Evolutionary conservation across 2,888 invertebrate species (phyloP).

Genomic region (Calameuta filiformis): DNA sequence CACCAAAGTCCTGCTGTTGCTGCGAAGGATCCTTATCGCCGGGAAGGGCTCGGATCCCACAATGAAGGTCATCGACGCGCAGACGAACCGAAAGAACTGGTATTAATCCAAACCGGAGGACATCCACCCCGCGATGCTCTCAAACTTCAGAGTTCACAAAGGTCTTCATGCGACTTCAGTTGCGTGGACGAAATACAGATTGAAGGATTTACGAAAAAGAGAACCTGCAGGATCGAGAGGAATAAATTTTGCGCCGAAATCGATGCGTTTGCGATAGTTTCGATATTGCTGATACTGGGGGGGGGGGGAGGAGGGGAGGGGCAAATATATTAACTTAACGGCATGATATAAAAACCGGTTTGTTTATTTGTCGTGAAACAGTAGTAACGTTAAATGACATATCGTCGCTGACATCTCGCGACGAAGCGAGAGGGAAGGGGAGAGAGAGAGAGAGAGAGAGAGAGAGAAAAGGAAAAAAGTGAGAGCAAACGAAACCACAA

Average conservation of each 20-base stretch:
- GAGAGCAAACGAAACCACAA: background rate
- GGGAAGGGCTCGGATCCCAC: background rate
- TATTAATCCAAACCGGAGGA: background rate
- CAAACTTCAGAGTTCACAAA: background rate
- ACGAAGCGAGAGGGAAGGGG: background rate
- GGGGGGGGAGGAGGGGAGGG: too few relatives aligned
- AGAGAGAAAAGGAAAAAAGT: background rate
- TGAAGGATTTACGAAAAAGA: background rate
- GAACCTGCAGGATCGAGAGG: background rate
- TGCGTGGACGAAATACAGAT: background rate
- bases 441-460: too few relatives aligned
- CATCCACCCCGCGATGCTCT: background rate
- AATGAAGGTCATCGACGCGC: background rate
- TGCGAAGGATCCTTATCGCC: background rate
- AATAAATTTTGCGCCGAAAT: background rate
- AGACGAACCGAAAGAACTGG: background rate
- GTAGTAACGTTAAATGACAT: conserved; percentile 43
- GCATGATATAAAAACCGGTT: conserved; percentile 42
- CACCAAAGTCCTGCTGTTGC: background rate
- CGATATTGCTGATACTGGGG: too few relatives aligned
- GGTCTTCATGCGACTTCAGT: background rate
- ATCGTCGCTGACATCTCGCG: conserved; percentile 3
- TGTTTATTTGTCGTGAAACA: conserved; percentile 46
- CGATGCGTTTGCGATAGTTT: background rate
- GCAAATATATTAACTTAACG: background rate